Percentiles rank a stretch among this genome's conserved stretches.
phyloP scores from a whole-genome alignment of 2,113 vertebrate species.

The Chaetodon auriga region DNA sequence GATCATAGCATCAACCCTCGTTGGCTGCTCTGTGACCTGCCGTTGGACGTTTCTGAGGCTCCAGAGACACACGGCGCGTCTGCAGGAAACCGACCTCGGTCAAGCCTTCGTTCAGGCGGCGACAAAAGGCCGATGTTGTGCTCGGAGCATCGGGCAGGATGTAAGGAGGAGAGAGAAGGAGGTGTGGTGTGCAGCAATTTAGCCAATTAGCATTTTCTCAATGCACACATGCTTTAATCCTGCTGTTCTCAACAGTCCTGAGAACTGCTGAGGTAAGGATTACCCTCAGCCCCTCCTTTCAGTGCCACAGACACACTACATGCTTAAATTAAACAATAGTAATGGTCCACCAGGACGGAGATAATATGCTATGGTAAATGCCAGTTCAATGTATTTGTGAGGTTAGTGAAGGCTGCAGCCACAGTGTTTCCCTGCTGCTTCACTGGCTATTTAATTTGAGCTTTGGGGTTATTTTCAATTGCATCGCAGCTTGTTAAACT shows the following conservation, averaged over 20 bases:
- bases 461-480: constrained; percentile 54
- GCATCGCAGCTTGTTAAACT: constrained; percentile 68
- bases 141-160: constrained; percentile 31
- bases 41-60: constrained; percentile 26
- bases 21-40: constrained; percentile 24
- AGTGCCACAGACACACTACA: constrained; percentile 42
- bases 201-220: constrained; percentile 57
- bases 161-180: constrained; percentile 32
- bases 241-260: constrained; percentile 35
- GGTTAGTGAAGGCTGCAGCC: constrained; percentile 8
- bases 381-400: constrained; percentile 33
- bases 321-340: constrained; percentile 52
- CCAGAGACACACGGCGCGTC: constrained; percentile 15
- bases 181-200: constrained; percentile 17
- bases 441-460: constrained; percentile 32
- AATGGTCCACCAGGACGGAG: constrained; percentile 25
- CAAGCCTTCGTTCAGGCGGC: constrained; percentile 29
- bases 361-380: constrained; percentile 36
- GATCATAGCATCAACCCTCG: constrained; percentile 26
- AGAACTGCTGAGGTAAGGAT: constrained; percentile 62
- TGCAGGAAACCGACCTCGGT: constrained; percentile 56
- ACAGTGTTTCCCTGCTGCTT: constrained; percentile 23
- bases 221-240: constrained; percentile 12
- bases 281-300: constrained; percentile 29
- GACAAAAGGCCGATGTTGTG: constrained; percentile 52